Conservation (phyloP, 1,140 invertebrate species). For the Drosophila santomea region DNA sequence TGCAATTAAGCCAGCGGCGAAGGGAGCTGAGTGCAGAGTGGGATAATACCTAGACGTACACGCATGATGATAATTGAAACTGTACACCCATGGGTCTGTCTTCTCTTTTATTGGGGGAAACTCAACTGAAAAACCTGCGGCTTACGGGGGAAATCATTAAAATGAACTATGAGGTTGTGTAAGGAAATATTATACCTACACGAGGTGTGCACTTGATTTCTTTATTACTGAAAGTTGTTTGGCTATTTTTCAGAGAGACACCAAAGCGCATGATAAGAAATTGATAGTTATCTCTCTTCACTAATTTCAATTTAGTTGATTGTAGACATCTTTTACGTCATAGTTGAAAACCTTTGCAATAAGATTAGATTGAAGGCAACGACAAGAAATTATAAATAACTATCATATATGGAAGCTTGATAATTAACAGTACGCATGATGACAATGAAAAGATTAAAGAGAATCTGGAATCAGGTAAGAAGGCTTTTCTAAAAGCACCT, state of each 20-base stretch:
- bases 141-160: conserved; percentile 13
- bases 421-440: not conserved
- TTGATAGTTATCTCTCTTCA: not conserved
- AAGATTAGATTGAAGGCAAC: not conserved
- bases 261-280: not conserved
- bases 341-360: not conserved
- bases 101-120: conserved; percentile 5
- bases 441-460: not conserved
- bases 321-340: conserved; percentile 1
- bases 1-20: conserved; percentile 35
- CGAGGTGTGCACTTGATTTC: not conserved
- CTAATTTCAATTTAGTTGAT: too few species aligned
- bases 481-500: not conserved
- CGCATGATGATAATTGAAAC: conserved; percentile 47
- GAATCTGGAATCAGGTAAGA: too few species aligned
- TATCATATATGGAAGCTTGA: too few species aligned
- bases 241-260: not conserved
- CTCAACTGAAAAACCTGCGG: conserved; percentile 12
- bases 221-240: not conserved
- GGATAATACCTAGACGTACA: conserved; percentile 22
- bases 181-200: not conserved
- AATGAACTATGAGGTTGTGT: conserved; percentile 13
- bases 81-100: conserved; percentile 15
- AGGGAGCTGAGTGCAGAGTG: conserved; percentile 1
- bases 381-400: not conserved